Conservation (phyloP, 2,113 vertebrate species). For the Amphiprion ocellaris region DNA sequence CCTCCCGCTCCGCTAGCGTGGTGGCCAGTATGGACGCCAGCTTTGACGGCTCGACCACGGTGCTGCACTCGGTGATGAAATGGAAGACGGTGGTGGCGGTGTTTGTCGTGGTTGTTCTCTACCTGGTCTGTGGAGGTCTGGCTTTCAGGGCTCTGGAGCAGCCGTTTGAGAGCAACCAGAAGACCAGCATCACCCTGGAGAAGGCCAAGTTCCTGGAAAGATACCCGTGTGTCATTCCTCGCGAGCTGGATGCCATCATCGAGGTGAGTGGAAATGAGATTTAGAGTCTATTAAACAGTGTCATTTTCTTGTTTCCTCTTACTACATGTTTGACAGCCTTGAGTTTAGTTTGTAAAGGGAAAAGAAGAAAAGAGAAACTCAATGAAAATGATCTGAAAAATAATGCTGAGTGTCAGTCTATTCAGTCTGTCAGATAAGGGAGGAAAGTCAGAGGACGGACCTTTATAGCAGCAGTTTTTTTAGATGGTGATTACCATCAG, state of each 20-base stretch:
- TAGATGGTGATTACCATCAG: constrained; percentile 36
- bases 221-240: constrained; percentile 89
- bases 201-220: constrained; percentile 92
- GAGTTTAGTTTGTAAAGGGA: constrained; percentile 5
- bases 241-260: constrained; percentile 92
- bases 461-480: constrained; percentile 28
- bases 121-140: constrained; percentile 92
- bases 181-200: constrained; percentile 90
- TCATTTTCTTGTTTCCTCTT: not conserved
- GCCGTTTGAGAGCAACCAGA: constrained; percentile 93
- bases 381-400: constrained; percentile 13
- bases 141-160: constrained; percentile 93
- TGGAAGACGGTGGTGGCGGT: constrained; percentile 97
- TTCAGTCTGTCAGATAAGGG: constrained; percentile 9
- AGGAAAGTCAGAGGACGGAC: constrained; percentile 15
- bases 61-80: constrained; percentile 95
- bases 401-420: constrained; percentile 1
- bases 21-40: constrained; percentile 92
- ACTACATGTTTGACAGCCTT: not conserved
- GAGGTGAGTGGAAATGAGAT: constrained; percentile 84
- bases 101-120: constrained; percentile 94
- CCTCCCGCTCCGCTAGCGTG: constrained; percentile 89
- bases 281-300: not conserved
- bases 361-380: not conserved
- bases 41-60: constrained; percentile 79